Base-by-base conservation (phyloP, 2,797 vertebrate species). In the Neosilurus mollespiculum region DNA sequence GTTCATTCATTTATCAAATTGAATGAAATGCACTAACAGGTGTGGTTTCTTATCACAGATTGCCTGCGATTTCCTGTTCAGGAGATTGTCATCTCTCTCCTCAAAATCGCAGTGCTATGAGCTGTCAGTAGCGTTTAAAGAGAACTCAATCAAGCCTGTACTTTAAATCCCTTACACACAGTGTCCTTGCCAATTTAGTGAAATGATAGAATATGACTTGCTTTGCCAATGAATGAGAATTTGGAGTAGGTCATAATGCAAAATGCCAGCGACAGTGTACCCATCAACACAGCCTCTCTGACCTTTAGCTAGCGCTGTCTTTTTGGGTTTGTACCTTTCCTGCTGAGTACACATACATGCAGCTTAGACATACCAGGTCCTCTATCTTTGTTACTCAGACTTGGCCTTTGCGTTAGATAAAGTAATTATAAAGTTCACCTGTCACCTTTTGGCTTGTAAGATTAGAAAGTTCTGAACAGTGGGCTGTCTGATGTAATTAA, bases 81-180 rank as follows among this genome's bases (percentile, higher is more conserved):
- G 53, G 62, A 76, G 51, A 65, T 70, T 24, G 62, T 76, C 69
- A 43, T 80, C 66, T 26, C 30, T 51, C 26, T 34, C 51, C 14
- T 49, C 10, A 51, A 62, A 30, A 34, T 81, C 82, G 53, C 83
- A 73, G 15, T 72, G 15, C 26, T 80, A 15, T 81, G 83, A 56
- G 4, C 81, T 88, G 85, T 89, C 90, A 90, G 80, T 77, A 81
- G 56, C 81, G 71, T 85, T 89, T 81, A 87, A 84, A 85, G 56
- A 85, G 87, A 87, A 89, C 90, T 88, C 14, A 59, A 86, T 86
- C 84, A 12, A 61, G 53, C 58, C 83, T 49, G 82, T 84, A 53
- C 75, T 78, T 80, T 67, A 85, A 75, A 58, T 79, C 65, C 56
- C 69, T 4, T 20, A 53, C 66, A 82, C 53, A 43, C 72, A 81